These are phyloP conservation scores for Danio kyathit DNA, from an alignment of 2,797 vertebrate genomes.

Conservation along the genomic window DNA sequence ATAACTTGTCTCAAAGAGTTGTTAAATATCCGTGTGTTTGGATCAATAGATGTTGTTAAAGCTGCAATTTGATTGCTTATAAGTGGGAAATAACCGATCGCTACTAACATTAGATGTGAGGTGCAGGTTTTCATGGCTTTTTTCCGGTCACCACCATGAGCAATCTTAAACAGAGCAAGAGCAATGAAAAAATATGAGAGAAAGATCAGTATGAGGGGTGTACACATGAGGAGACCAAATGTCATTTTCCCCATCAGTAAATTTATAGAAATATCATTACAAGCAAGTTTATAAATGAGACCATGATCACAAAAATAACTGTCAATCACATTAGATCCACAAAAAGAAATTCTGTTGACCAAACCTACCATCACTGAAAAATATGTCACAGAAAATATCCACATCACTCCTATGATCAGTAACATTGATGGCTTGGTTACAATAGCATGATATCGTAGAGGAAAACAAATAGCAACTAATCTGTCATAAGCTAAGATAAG, in stretches of 20 bases:
- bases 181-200: constrained; percentile 64
- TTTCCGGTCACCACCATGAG: constrained; percentile 45
- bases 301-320: constrained; percentile 71
- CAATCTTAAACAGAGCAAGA: constrained; percentile 57
- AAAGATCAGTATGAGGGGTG: constrained; percentile 61
- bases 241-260: not conserved
- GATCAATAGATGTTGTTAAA: constrained; percentile 53
- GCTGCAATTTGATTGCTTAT: constrained; percentile 57
- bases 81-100: constrained; percentile 66
- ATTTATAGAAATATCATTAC: constrained; percentile 61
- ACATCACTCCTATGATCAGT: not conserved
- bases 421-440: constrained; percentile 45
- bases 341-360: constrained; percentile 70
- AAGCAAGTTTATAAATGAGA: constrained; percentile 60
- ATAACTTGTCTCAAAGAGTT: constrained; percentile 61
- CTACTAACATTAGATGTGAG: constrained; percentile 71
- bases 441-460: constrained; percentile 47
- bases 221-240: not conserved
- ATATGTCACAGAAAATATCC: constrained; percentile 15
- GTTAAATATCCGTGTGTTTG: constrained; percentile 70
- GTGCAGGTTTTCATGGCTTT: constrained; percentile 68
- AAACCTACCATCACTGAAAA: constrained; percentile 17
- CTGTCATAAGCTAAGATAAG: constrained; percentile 57
- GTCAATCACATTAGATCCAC: constrained; percentile 64
- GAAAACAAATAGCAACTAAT: constrained; percentile 60